Percentiles rank a stretch among this genome's conserved stretches.
Conservation (phyloP, 1,140 invertebrate genomes). For the Drosophila nikananu region DNA sequence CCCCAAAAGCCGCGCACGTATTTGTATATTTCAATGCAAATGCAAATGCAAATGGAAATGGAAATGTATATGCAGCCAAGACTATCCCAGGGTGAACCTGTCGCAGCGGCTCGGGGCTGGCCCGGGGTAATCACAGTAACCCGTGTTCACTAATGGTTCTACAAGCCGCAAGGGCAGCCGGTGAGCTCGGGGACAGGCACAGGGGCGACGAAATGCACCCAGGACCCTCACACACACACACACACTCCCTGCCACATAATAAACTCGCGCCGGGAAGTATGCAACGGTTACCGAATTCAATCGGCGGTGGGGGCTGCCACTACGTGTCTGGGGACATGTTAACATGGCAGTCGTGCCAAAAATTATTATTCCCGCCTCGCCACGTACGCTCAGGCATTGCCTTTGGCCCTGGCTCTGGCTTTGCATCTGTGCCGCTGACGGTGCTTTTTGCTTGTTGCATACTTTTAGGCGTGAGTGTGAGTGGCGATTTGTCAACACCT, state of each 20-base stretch:
- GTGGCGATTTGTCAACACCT: constrained; percentile 83
- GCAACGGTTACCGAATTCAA: constrained; percentile 51
- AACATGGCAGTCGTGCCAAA: constrained; percentile 85
- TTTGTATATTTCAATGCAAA: constrained; percentile 82
- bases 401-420: constrained; percentile 30
- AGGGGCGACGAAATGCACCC: constrained; percentile 71
- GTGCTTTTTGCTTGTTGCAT: constrained; percentile 72
- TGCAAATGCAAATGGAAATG: constrained; percentile 62
- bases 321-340: constrained; percentile 85
- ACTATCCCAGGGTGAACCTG: constrained; percentile 27
- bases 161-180: constrained; percentile 82
- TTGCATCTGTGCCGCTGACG: constrained; percentile 22
- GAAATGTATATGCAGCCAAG: constrained; percentile 30
- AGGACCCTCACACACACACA: constrained; percentile 35
- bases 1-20: constrained; percentile 76
- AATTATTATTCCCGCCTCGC: constrained; percentile 84
- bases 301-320: constrained; percentile 31
- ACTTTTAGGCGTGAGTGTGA: constrained; percentile 58
- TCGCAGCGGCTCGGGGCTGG: constrained; percentile 1
- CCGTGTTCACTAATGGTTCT: constrained; percentile 84
- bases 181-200: constrained; percentile 43
- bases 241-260: constrained; percentile 55
- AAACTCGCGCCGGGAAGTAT: constrained; percentile 71
- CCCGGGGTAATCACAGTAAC: constrained; percentile 71
- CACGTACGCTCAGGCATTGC: constrained; percentile 48